A percentile compares a stretch with the other conserved stretches of the same genome.
These are phyloP conservation scores for Cepaea hortensis DNA, from an alignment of 2,888 invertebrate species.

Conservation along the genomic window DNA sequence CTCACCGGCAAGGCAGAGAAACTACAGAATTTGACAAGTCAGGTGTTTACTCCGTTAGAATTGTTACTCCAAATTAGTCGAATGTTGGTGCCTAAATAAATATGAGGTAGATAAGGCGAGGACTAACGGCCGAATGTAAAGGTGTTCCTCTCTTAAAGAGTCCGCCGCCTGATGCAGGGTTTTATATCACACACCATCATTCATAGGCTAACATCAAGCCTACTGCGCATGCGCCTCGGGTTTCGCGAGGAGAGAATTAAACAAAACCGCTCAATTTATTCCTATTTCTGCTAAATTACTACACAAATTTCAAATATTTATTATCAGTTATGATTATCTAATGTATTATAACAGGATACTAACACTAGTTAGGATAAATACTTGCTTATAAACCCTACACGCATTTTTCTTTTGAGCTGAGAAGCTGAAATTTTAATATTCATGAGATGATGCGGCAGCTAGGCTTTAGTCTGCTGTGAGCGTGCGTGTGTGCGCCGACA, in stretches of 20 bases:
- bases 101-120: constrained; percentile 33
- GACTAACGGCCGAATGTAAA: constrained; percentile 6
- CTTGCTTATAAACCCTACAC: background rate
- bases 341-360: too few relatives aligned
- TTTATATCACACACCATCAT: constrained; percentile 23
- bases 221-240: constrained; percentile 38
- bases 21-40: background rate
- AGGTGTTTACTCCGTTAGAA: constrained; percentile 6
- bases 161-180: background rate
- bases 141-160: background rate
- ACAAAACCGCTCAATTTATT: background rate
- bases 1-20: background rate
- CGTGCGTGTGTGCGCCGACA: background rate
- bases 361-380: background rate
- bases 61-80: constrained; percentile 2
- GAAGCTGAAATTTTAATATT: background rate
- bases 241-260: background rate
- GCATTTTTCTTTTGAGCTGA: constrained; percentile 2
- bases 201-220: constrained; percentile 9
- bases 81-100: constrained; percentile 19
- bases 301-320: background rate
- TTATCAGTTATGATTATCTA: background rate
- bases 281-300: background rate
- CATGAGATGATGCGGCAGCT: background rate
- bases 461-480: background rate